Evolutionary conservation across 2,113 vertebrate species (phyloP).

Genomic region (Casuarius casuarius): DNA sequence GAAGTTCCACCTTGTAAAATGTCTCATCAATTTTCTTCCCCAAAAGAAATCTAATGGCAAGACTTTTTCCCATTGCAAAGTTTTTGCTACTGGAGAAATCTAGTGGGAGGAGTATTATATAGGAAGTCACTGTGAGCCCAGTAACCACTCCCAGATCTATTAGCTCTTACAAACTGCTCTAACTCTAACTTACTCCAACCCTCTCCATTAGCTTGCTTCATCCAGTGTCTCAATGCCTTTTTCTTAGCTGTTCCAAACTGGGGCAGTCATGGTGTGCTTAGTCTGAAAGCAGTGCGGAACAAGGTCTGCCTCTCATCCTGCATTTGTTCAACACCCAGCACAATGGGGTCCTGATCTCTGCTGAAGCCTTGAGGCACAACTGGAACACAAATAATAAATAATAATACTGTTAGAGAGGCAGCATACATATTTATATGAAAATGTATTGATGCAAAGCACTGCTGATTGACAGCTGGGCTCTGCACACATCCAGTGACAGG

Average conservation of each 20-base stretch:
- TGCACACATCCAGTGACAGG: not conserved
- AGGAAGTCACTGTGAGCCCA: not conserved
- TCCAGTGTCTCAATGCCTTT: not conserved
- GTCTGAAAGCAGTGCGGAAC: not conserved
- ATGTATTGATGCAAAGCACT: conserved; percentile 5
- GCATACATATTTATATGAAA: conserved; percentile 59
- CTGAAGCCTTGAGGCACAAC: not conserved
- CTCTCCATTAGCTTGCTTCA: not conserved
- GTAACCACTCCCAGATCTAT: not conserved
- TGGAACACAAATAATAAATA: conserved; percentile 48
- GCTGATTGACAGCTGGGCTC: conserved; percentile 29
- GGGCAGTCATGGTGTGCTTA: not conserved
- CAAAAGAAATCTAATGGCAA: not conserved
- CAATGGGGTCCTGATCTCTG: not conserved
- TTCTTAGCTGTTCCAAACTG: not conserved
- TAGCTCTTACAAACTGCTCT: too few relatives aligned
- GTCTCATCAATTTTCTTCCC: not conserved
- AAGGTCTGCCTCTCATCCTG: not conserved
- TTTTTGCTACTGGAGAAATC: rapidly evolving
- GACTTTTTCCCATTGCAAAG: not conserved
- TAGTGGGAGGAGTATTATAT: not conserved
- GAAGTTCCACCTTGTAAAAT: not conserved
- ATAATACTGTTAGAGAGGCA: not conserved
- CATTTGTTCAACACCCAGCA: not conserved
- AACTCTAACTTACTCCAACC: too few relatives aligned